Evolutionary conservation across 2,113 vertebrate genomes (phyloP).

Genomic region (Rhombomys opimus): DNA sequence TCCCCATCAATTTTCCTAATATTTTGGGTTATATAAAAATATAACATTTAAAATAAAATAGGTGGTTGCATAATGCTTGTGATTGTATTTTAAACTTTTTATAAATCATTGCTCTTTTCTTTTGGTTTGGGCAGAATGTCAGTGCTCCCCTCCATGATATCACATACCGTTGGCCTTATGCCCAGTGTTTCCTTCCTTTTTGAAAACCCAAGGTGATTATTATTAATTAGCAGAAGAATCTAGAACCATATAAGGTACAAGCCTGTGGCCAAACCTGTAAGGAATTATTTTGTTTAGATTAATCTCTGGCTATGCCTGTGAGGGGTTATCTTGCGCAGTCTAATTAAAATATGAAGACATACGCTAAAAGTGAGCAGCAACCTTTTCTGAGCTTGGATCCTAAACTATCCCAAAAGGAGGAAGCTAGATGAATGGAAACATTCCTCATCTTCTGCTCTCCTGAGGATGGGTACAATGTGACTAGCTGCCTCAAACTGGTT

Average conservation of each 20-base stretch:
- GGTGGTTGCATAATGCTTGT: background rate
- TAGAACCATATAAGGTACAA: background rate
- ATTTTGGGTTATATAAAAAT: slow-evolving; percentile 25
- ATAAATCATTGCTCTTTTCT: background rate
- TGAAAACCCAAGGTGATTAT: background rate
- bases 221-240: background rate
- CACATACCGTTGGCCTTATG: background rate
- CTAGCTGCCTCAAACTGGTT: background rate
- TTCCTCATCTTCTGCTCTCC: background rate
- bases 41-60: background rate
- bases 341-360: background rate
- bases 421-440: background rate
- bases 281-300: background rate
- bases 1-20: background rate
- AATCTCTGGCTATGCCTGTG: background rate
- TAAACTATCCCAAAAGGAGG: too few species aligned
- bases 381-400: background rate
- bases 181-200: background rate
- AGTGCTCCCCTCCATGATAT: background rate
- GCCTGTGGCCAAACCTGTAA: background rate
- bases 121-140: background rate
- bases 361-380: background rate
- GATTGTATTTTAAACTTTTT: background rate
- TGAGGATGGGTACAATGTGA: background rate
- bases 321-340: background rate